A percentile compares a stretch with the other conserved stretches of the same genome.
Conservation (phyloP, 2,888 invertebrate species). For the Nemotelus pantherinus region DNA sequence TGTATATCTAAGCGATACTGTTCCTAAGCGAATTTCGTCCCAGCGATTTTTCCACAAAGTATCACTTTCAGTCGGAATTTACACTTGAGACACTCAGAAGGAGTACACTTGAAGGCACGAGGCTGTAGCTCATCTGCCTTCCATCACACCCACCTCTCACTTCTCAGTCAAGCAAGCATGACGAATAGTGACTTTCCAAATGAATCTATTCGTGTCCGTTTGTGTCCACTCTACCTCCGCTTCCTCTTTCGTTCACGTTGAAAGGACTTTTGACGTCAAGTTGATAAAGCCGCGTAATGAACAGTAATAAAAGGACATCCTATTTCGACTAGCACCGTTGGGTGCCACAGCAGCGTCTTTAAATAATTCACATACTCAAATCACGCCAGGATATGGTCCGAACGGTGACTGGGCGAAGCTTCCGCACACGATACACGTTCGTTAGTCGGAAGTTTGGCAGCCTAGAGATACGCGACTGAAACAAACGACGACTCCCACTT, state of each 20-base stretch:
- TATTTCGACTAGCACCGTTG: conserved; percentile 10
- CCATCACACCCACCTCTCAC: neutral
- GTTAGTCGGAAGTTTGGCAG: conserved; percentile 8
- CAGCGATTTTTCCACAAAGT: conserved; percentile 29
- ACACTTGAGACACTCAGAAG: conserved; percentile 32
- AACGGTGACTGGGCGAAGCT: neutral
- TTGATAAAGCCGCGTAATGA: conserved; percentile 33
- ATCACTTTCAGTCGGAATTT: conserved; percentile 30
- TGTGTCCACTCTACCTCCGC: neutral
- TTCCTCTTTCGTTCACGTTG: neutral
- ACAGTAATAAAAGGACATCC: conserved; percentile 22
- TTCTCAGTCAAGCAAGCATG: conserved; percentile 1
- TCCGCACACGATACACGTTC: neutral
- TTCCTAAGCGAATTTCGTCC: conserved; percentile 9
- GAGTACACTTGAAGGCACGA: neutral
- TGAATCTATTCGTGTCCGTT: conserved; percentile 11
- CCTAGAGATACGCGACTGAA: conserved; percentile 9
- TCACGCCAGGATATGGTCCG: neutral
- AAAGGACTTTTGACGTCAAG: conserved; percentile 14
- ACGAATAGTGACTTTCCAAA: conserved; percentile 19
- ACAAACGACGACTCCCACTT: conserved; percentile 7
- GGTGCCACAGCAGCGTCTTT: conserved; percentile 1
- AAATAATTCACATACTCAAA: conserved; percentile 10
- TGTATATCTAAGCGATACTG: neutral
- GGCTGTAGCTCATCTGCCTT: neutral